Conservation (phyloP, 2,888 invertebrate genomes). For the Limnephilus lunatus region DNA sequence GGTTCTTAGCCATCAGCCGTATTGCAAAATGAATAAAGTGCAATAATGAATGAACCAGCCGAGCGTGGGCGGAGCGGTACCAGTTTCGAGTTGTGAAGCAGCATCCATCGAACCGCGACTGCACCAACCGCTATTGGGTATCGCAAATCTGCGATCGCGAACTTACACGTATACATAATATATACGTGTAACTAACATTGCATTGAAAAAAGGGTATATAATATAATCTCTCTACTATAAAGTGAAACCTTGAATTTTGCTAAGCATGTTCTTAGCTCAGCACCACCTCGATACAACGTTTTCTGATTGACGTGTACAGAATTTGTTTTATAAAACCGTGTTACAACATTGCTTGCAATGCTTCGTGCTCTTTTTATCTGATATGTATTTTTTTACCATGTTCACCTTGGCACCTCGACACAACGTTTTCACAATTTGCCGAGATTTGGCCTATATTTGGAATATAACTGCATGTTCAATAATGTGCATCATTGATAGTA, state of each 20-base stretch:
- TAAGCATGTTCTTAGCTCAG: too few species aligned
- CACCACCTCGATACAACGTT: too few species aligned
- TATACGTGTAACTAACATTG: not conserved
- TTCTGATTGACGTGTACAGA: too few species aligned
- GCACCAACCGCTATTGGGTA: not conserved
- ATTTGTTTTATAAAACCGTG: not conserved
- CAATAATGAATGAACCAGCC: not conserved
- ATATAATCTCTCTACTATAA: too few species aligned
- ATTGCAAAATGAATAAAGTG: constrained; percentile 51
- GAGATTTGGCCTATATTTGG: too few species aligned
- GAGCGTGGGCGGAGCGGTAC: constrained; percentile 47
- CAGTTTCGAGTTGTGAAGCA: not conserved
- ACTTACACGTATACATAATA: not conserved
- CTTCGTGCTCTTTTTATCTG: too few species aligned
- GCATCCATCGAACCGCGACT: not conserved
- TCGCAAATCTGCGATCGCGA: not conserved
- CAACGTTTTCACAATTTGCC: too few species aligned
- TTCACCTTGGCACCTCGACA: too few species aligned
- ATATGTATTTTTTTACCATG: too few species aligned
- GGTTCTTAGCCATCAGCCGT: constrained; percentile 46
- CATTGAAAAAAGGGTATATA: not conserved
- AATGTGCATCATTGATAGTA: too few species aligned
- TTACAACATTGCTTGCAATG: not conserved
- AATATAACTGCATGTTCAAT: too few species aligned
- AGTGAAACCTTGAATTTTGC: not conserved